Conservation (phyloP, 2,888 invertebrate species). For the Pachydiplax longipennis region DNA sequence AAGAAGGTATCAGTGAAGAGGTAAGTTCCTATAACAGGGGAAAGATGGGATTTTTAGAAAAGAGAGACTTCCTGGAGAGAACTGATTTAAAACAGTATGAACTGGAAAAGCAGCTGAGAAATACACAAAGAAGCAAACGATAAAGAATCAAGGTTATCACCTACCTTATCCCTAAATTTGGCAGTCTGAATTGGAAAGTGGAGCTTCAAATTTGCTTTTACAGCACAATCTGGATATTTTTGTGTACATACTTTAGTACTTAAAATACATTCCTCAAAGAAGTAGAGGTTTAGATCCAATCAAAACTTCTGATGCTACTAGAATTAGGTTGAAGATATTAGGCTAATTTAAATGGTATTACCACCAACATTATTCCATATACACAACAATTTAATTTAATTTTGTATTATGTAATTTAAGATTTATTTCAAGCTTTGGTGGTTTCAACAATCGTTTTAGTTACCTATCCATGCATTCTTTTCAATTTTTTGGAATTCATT, state of each 20-base stretch:
- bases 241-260: background rate
- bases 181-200: no score
- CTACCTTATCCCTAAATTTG: constrained; percentile 32
- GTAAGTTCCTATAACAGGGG: constrained; percentile 87
- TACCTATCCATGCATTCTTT: no score
- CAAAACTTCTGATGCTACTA: no score
- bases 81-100: constrained; percentile 92
- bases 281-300: background rate
- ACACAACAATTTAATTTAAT: no score
- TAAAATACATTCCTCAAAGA: background rate
- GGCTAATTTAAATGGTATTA: no score
- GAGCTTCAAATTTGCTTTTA: background rate
- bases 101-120: constrained; percentile 82
- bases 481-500: no score
- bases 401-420: no score
- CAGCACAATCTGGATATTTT: background rate
- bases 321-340: no score
- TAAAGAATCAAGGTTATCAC: constrained; percentile 47
- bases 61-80: constrained; percentile 88
- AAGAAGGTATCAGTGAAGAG: constrained; percentile 88
- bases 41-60: constrained; percentile 91
- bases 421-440: no score
- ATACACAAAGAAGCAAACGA: constrained; percentile 70
- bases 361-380: no score
- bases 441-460: no score